phyloP scores from a whole-genome alignment of 2,888 invertebrate species.

The Parasteatoda lunata region DNA sequence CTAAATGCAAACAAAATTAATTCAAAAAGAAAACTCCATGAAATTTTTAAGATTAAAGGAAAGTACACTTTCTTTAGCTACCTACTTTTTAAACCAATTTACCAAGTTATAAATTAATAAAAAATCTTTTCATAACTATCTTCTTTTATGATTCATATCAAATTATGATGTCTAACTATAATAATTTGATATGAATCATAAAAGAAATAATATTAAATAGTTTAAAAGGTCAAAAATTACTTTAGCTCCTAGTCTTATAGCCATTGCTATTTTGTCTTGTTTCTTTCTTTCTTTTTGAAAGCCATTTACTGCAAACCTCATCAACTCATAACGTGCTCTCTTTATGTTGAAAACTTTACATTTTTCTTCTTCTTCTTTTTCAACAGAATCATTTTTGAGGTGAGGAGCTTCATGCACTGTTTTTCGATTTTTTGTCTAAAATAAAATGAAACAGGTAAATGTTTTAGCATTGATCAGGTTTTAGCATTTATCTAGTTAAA shows the following conservation, averaged over 20 bases:
- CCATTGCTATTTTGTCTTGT: constrained; percentile 85
- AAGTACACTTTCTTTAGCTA: too few species aligned
- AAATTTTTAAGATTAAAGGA: too few species aligned
- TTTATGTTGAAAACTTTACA: constrained; percentile 80
- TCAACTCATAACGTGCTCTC: constrained; percentile 85
- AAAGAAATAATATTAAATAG: too few species aligned
- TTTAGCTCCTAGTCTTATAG: constrained; percentile 88
- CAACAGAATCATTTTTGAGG: background rate
- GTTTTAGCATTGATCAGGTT: background rate
- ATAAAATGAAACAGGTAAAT: background rate
- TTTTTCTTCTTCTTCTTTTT: background rate
- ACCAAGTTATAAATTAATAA: too few species aligned
- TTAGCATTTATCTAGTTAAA: background rate
- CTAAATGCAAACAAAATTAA: too few species aligned
- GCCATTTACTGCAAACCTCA: constrained; percentile 88
- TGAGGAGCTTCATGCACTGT: background rate
- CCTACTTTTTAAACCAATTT: too few species aligned
- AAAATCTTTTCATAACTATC: too few species aligned
- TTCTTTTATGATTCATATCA: too few species aligned
- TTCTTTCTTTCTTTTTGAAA: constrained; percentile 82
- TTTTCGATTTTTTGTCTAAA: constrained; percentile 5
- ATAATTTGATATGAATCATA: too few species aligned
- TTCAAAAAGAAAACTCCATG: too few species aligned
- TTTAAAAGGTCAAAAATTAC: constrained; percentile 66
- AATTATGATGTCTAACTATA: too few species aligned